These are phyloP conservation scores for Diaprepes abbreviatus DNA, from an alignment of 2,888 invertebrate genomes.

Conservation along the genomic window DNA sequence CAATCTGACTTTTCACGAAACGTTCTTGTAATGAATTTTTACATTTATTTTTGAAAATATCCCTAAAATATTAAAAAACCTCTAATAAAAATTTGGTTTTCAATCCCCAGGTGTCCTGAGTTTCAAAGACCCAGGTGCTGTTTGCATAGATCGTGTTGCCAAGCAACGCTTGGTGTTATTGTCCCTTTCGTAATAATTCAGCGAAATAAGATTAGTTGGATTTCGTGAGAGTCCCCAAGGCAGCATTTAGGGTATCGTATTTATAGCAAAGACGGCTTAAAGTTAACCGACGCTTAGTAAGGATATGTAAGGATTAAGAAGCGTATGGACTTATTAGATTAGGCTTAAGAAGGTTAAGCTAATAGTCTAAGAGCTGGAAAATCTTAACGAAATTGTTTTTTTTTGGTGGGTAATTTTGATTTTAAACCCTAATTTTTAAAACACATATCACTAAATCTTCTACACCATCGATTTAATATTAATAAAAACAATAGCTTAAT, in stretches of 20 bases:
- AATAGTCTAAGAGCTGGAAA: no score
- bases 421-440: no score
- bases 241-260: slow-evolving; percentile 36
- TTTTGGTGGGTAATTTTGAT: no score
- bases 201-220: slow-evolving; percentile 48
- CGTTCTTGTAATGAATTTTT: no score
- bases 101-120: slow-evolving; percentile 42
- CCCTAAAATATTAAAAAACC: slow-evolving; percentile 27
- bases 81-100: slow-evolving; percentile 35
- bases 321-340: slow-evolving; percentile 44
- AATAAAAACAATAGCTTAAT: no score
- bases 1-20: no score
- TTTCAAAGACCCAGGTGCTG: slow-evolving; percentile 55
- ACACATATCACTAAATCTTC: no score
- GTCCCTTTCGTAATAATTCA: slow-evolving; percentile 46
- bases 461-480: no score
- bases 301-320: slow-evolving; percentile 38
- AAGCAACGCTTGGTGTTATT: slow-evolving; percentile 54
- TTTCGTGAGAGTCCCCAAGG: slow-evolving; percentile 25
- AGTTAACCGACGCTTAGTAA: slow-evolving; percentile 37
- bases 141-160: slow-evolving; percentile 61
- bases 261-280: slow-evolving; percentile 36
- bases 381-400: no score
- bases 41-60: slow-evolving; percentile 12
- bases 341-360: not conserved